These are phyloP conservation scores for Limnephilus lunatus DNA, from an alignment of 2,888 invertebrate species.

Conservation along the genomic window DNA sequence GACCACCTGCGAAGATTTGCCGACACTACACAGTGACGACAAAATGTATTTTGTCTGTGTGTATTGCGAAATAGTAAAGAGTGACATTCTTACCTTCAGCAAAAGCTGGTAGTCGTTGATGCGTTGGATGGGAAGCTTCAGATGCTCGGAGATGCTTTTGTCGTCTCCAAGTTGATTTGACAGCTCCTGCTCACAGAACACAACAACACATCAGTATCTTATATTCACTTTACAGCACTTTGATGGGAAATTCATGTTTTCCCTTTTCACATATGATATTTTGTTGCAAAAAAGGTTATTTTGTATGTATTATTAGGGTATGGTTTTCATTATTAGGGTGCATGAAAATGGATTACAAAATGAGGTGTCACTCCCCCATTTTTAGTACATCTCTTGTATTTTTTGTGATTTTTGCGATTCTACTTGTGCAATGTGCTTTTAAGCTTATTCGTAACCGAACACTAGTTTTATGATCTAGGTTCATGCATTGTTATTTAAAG, in stretches of 20 bases:
- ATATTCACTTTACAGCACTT: constrained; percentile 4
- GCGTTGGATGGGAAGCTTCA: constrained; percentile 95
- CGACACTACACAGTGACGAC: neutral
- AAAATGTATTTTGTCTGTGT: neutral
- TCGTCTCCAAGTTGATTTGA: constrained; percentile 92
- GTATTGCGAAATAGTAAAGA: constrained; percentile 15
- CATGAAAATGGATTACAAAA: neutral
- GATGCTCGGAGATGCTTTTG: constrained; percentile 92
- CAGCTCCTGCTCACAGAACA: constrained; percentile 80
- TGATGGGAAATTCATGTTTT: neutral
- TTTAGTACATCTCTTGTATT: neutral
- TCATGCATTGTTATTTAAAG: neutral
- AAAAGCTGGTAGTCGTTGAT: constrained; percentile 98
- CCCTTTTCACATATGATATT: neutral
- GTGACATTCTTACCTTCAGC: constrained; percentile 83
- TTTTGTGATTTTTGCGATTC: neutral
- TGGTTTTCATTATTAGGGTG: neutral
- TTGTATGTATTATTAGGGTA: neutral
- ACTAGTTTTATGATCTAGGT: neutral
- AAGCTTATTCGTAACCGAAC: neutral
- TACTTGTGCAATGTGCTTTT: neutral
- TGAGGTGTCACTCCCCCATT: neutral
- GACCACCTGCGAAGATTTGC: neutral
- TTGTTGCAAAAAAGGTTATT: neutral
- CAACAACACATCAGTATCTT: constrained; percentile 48